Evolutionary conservation across 2,888 invertebrate genomes (phyloP), one percentile per base, ranked within the genome.

Genomic region (Polia nebulosa): DNA sequence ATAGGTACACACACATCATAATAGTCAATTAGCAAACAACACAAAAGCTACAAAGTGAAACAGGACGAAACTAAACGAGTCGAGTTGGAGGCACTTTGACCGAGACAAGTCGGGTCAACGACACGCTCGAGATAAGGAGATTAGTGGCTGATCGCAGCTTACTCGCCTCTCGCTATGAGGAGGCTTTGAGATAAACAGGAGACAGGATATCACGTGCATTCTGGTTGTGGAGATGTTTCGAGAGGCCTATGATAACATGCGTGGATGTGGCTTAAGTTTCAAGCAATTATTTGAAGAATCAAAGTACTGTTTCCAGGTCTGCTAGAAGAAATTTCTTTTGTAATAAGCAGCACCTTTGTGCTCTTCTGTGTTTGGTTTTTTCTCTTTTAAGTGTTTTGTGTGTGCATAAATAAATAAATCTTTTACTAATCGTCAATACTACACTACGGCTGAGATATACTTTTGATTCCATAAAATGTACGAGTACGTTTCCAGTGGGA

Each of bases 81-180:
- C 27, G 34, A 29, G 51, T 47, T 47, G 9, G 56, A 56, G 59
- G n/a, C 47, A 60, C 56, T 68, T 41, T 52, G 57, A 56, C 55
- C 56, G 57, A 25, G 47, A 32, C 53, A 47, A 36, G 64, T 32
- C 22, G 60, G 78, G 78, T 77, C 81, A 83, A 66, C 44, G 72
- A 65, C 83, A 56, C 56, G 29, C 47, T 13, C 57, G 57, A 78
- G 82, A 82, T 82, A 78, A 83, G 78, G 73, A 83, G 83, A 82
- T 82, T 81, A 82, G 64, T 47, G 36, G 64, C 51, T 70, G 75
- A 83, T 81, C 63, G 68, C 51, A 61, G 71, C 55, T 63, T 64
- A 67, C 72, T 60, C 59, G 61, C 76, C 60, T 49, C 76, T 70
- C 58, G 49, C 60, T 51, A 15, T 53, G 61, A 66, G 45, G 29